These are phyloP conservation scores for Cataglyphis hispanica DNA, from an alignment of 1,140 invertebrate species.

Conservation along the genomic window DNA sequence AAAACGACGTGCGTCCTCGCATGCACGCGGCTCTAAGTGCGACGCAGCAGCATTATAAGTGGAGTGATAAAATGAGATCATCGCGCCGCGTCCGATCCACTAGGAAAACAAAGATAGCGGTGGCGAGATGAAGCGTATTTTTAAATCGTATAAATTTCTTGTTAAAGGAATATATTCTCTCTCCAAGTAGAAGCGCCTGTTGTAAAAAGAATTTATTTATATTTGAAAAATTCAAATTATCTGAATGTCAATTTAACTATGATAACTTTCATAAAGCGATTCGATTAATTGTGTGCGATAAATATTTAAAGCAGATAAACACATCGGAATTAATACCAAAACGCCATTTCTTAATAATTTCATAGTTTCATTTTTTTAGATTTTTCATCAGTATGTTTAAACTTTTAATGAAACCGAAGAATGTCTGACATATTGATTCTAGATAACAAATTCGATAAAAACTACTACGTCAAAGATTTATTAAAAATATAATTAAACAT, in stretches of 20 bases:
- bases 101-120: conserved; percentile 20
- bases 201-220: too few species aligned
- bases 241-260: too few species aligned
- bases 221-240: too few species aligned
- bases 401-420: not conserved
- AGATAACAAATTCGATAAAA: not conserved
- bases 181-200: not conserved
- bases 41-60: conserved; percentile 76
- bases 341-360: not conserved
- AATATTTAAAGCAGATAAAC: not conserved
- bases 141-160: not conserved
- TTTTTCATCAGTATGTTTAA: not conserved
- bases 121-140: not conserved
- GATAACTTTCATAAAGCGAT: not conserved
- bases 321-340: not conserved
- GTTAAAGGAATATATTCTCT: too few species aligned
- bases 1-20: conserved; percentile 29
- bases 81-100: conserved; percentile 61
- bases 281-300: not conserved
- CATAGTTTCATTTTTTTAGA: not conserved
- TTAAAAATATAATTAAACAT: not conserved
- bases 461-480: not conserved
- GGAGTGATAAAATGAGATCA: conserved; percentile 82
- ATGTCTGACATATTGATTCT: not conserved
- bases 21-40: conserved; percentile 41